phyloP scores from a whole-genome alignment of 2,888 invertebrate species.

The Himalopsyche japonica region DNA sequence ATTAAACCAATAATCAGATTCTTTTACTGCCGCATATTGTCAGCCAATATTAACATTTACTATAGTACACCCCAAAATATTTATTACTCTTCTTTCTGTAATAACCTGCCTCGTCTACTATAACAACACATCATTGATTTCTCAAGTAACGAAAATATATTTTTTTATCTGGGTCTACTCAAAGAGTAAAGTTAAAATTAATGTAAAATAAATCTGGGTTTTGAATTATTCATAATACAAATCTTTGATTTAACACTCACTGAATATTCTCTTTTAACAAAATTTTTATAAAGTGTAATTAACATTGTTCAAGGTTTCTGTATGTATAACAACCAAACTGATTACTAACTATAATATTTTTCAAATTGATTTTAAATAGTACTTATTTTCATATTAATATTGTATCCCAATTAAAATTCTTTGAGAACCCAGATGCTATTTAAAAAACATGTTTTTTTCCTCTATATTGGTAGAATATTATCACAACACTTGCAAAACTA shows the following conservation, averaged over 20 bases:
- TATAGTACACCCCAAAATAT: background rate
- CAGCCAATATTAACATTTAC: background rate
- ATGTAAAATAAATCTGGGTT: too few species aligned
- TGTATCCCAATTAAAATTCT: background rate
- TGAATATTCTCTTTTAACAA: too few species aligned
- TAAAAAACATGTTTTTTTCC: constrained; percentile 8
- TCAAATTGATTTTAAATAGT: too few species aligned
- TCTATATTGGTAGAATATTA: constrained; percentile 18
- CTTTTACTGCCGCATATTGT: background rate
- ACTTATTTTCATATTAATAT: too few species aligned
- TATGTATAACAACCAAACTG: too few species aligned
- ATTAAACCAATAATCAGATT: background rate
- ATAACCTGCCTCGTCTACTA: background rate
- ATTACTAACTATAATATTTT: too few species aligned
- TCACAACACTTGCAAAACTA: constrained; percentile 33
- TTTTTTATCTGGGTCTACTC: background rate
- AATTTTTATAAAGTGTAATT: too few species aligned
- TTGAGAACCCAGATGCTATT: background rate
- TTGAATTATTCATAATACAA: too few species aligned
- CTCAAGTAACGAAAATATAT: background rate
- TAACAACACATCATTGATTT: background rate
- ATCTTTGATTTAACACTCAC: too few species aligned
- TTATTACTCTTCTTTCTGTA: background rate
- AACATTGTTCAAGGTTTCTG: too few species aligned
- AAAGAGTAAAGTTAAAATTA: background rate